Evolutionary conservation across 2,113 vertebrate species (phyloP).

Genomic region (Crotalus helleri): DNA sequence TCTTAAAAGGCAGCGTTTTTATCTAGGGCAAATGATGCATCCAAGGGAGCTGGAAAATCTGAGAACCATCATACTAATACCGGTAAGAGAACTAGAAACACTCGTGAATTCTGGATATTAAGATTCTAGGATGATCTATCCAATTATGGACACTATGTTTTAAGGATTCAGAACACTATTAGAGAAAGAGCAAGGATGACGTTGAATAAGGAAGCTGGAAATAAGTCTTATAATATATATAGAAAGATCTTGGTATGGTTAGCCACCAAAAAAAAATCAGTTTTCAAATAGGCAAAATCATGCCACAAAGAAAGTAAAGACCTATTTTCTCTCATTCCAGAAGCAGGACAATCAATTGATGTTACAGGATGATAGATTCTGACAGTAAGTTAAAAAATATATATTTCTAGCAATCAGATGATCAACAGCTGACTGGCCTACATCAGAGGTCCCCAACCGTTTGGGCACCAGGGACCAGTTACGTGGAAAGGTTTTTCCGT

Average conservation of each 20-base stretch:
- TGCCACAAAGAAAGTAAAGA: neutral
- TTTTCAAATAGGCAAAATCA: neutral
- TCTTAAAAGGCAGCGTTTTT: neutral
- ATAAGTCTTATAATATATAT: neutral
- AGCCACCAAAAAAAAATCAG: neutral
- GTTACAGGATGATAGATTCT: neutral
- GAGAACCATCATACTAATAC: neutral
- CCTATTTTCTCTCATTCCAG: neutral
- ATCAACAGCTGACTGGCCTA: neutral
- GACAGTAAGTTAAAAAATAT: neutral
- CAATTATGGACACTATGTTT: neutral
- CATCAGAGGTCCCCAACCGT: neutral
- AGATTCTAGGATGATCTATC: neutral
- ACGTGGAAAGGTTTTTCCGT: too few species aligned
- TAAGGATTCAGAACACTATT: neutral
- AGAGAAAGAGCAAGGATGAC: neutral
- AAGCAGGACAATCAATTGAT: neutral
- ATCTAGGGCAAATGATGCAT: neutral
- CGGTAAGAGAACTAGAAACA: neutral
- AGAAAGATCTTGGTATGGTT: neutral
- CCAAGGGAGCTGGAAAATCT: neutral
- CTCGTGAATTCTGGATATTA: neutral
- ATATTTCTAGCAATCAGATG: neutral
- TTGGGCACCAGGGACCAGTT: too few species aligned
- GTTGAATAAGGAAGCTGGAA: neutral